Percentiles rank a stretch among this genome's conserved stretches.
phyloP scores from a whole-genome alignment of 1,140 invertebrate species.

The Diorhabda sublineata region DNA sequence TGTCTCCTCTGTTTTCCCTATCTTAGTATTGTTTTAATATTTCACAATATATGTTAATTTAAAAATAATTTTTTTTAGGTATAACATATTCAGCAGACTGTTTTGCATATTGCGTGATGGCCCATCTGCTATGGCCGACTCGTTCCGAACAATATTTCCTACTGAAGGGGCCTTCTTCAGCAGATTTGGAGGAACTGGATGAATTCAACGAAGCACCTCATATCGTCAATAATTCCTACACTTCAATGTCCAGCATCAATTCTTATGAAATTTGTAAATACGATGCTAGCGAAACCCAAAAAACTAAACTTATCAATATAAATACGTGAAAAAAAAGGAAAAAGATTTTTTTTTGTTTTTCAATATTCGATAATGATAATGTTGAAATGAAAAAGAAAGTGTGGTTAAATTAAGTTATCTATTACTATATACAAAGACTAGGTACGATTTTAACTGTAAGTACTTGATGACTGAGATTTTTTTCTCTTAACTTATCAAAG shows the following conservation, averaged over 20 bases:
- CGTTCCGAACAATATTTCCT: constrained; percentile 86
- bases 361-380: not conserved
- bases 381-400: constrained; percentile 1
- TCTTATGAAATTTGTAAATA: constrained; percentile 42
- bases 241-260: constrained; percentile 40
- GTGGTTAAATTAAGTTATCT: too few species aligned
- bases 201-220: constrained; percentile 92
- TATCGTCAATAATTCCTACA: constrained; percentile 62
- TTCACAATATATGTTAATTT: too few species aligned
- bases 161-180: constrained; percentile 59
- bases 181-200: constrained; percentile 79
- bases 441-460: too few species aligned
- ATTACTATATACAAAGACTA: too few species aligned
- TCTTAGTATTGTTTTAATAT: not conserved
- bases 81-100: constrained; percentile 93
- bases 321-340: constrained; percentile 8
- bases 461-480: too few species aligned
- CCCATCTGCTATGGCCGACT: constrained; percentile 90
- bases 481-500: too few species aligned
- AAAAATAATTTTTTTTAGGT: constrained; percentile 54
- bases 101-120: constrained; percentile 89
- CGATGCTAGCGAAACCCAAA: constrained; percentile 36
- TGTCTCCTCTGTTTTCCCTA: not conserved
- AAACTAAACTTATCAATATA: constrained; percentile 36
- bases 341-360: not conserved